Conservation (phyloP, 2,113 vertebrate genomes). For the Perca flavescens region DNA sequence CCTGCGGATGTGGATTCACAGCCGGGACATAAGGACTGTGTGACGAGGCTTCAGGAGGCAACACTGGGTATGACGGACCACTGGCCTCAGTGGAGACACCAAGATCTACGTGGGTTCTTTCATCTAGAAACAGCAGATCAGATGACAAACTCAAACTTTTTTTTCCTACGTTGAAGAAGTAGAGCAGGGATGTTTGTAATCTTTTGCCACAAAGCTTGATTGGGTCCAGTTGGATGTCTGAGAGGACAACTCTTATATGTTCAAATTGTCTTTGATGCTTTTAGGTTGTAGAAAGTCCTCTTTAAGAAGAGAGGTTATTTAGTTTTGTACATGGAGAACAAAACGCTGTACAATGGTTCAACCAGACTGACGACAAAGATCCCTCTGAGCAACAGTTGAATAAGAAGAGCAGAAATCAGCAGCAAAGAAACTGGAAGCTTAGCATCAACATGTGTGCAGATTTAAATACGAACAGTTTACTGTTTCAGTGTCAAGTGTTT, state of each 20-base stretch:
- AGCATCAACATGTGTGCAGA: too few relatives aligned
- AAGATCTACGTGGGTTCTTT: background rate
- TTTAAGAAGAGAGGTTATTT: too few relatives aligned
- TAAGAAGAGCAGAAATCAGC: too few relatives aligned
- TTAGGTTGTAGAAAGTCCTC: too few relatives aligned
- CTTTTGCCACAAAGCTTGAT: background rate
- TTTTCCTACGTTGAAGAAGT: background rate
- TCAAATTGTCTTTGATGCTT: background rate
- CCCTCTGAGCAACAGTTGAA: too few relatives aligned
- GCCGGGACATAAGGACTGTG: background rate
- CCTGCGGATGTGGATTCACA: background rate
- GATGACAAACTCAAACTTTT: background rate
- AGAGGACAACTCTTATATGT: background rate
- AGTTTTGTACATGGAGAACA: too few relatives aligned
- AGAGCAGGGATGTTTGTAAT: background rate
- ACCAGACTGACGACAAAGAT: too few relatives aligned
- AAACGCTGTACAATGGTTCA: too few relatives aligned
- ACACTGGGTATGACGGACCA: background rate
- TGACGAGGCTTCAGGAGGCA: slow-evolving; percentile 27
- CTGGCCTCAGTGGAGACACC: slow-evolving; percentile 4
- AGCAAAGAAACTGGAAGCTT: too few relatives aligned
- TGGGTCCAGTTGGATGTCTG: background rate
- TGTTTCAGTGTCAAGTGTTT: too few relatives aligned
- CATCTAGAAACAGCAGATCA: slow-evolving; percentile 33
- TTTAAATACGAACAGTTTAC: too few relatives aligned